These are phyloP conservation scores for Ectropis grisescens DNA, from an alignment of 1,140 invertebrate species.

Conservation along the genomic window DNA sequence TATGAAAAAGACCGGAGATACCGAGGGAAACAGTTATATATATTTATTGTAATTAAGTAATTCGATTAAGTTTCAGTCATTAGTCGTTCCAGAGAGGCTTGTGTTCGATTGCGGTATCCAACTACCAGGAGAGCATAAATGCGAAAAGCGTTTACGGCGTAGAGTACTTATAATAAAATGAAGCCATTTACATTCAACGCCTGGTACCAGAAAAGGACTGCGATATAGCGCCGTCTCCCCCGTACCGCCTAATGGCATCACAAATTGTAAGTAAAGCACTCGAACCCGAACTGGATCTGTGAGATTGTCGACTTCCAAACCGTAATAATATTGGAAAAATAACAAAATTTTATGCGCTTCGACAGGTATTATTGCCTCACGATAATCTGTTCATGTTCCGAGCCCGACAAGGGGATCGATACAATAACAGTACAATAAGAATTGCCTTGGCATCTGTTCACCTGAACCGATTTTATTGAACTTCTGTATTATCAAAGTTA, in stretches of 20 bases:
- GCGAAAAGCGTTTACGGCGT: slow-evolving; percentile 48
- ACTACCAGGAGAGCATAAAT: slow-evolving; percentile 49
- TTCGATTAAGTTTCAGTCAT: too few species aligned
- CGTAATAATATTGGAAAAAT: slow-evolving; percentile 37
- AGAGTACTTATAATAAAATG: slow-evolving; percentile 62
- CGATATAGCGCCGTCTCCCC: slow-evolving; percentile 27
- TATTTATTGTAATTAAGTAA: too few species aligned
- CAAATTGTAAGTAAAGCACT: slow-evolving; percentile 53
- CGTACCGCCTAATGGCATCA: slow-evolving; percentile 46
- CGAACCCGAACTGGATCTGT: slow-evolving; percentile 26
- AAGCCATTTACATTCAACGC: slow-evolving; percentile 63
- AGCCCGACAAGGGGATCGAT: slow-evolving; percentile 23
- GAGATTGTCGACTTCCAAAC: slow-evolving; percentile 20
- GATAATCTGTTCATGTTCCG: slow-evolving; percentile 37
- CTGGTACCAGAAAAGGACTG: slow-evolving; percentile 24
- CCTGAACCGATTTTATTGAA: too few species aligned
- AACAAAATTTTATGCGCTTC: slow-evolving; percentile 54
- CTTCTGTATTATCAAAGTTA: too few species aligned
- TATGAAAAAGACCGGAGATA: too few species aligned
- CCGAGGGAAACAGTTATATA: too few species aligned
- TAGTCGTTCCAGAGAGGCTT: too few species aligned
- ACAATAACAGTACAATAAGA: background rate
- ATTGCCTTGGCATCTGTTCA: too few species aligned
- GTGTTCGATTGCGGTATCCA: slow-evolving; percentile 24
- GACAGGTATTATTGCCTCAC: slow-evolving; percentile 22